Evolutionary conservation across 2,888 invertebrate species (phyloP), one percentile per base, ranked within the genome.

Genomic region (Euspilapteryx auroguttella): DNA sequence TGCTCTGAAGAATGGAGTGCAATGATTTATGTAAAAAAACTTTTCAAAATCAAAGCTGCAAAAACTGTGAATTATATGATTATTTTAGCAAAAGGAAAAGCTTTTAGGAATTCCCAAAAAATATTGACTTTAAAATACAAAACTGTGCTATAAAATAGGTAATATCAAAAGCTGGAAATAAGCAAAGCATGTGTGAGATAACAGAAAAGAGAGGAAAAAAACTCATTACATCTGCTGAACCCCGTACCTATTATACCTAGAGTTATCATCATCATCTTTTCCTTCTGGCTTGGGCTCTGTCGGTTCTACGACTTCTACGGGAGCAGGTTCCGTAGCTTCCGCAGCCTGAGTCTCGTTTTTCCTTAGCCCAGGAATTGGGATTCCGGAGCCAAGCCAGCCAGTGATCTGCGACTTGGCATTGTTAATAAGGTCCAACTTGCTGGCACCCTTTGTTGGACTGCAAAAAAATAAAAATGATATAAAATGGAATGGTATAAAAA

Each of bases 251-350:
- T 76, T 82, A 76, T 83, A 88, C 88, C 88, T 88, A 71, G 88
- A 88, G 78, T 89, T 89, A 77, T 90, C 90, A 63, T 92, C 91
- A 66, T 92, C 90, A 49, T 91, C 90, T 61, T 82, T 82, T 25
- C 50, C 58, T 38, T 73, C 73, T 0, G 56, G 48, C 39, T 61
- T 69, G 22, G 55, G 45, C 28, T 68, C 64, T 0, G 56, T 54
- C 6, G 58, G 53, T 36, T 75, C 64, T n/a, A 51, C 46, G 32
- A 68, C 41, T 14, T 21, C 25, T 1, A 44, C 45, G 21, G 75
- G 64, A 10, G 57, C 62, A 2, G 68, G 59, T 34, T 75, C 66
- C 3, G 66, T 47, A 5, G 64, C 54, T 34, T 80, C 76, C 31
- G 79, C 76, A 10, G 65, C 63, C 3, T 80, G 69, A 7, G 69